Percentiles rank a stretch among this genome's conserved stretches.
These are phyloP conservation scores for Trachelus stipa DNA, from an alignment of 2,888 invertebrate genomes.

Conservation along the genomic window DNA sequence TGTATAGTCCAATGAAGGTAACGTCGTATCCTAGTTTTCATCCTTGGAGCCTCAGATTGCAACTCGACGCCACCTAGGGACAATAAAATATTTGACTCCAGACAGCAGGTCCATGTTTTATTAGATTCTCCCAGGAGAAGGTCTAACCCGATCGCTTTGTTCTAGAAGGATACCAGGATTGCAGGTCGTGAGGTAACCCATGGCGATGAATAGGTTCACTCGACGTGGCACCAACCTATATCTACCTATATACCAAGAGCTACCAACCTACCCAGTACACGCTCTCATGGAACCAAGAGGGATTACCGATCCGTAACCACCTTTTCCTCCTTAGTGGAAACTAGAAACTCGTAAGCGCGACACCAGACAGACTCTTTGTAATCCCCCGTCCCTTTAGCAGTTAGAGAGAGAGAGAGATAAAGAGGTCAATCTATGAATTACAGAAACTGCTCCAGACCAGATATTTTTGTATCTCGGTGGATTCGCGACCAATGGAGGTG, in stretches of 20 bases:
- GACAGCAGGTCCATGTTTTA: background rate
- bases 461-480: background rate
- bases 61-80: background rate
- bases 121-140: background rate
- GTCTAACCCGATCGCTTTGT: background rate
- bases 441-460: background rate
- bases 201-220: background rate
- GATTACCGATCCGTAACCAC: background rate
- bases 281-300: background rate
- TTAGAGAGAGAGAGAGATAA: background rate
- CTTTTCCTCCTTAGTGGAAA: background rate
- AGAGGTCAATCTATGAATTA: slow-evolving; percentile 9
- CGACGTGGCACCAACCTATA: background rate
- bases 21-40: background rate
- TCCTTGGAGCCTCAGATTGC: background rate
- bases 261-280: background rate
- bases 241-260: background rate
- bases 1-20: background rate
- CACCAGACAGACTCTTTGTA: background rate
- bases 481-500: background rate
- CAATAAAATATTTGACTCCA: background rate
- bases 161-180: background rate
- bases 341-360: background rate
- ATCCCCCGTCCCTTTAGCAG: background rate
- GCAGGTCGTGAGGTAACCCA: background rate